A percentile compares a stretch with the other conserved stretches of the same genome.
Conservation (phyloP, 2,888 invertebrate genomes). For the Dryocosmus kuriphilus region DNA sequence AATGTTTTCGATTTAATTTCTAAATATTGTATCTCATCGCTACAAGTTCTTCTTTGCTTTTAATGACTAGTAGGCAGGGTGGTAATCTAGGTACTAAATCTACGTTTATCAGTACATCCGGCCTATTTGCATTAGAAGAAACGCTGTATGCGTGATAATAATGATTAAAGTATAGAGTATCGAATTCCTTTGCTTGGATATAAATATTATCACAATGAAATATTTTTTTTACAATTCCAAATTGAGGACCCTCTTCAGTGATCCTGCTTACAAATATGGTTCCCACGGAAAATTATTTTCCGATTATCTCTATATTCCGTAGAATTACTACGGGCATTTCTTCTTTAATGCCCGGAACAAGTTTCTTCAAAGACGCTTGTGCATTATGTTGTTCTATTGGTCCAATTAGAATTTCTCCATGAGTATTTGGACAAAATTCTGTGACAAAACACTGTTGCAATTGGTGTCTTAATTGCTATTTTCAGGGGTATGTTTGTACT, state of each 20-base stretch:
- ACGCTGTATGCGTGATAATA: slow-evolving; percentile 43
- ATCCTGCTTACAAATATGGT: slow-evolving; percentile 46
- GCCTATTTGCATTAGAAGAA: neutral
- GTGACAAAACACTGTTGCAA: slow-evolving; percentile 43
- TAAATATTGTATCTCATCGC: neutral
- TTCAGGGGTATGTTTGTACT: slow-evolving; percentile 45
- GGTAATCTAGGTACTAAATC: slow-evolving; percentile 40
- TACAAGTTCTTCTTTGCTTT: slow-evolving; percentile 11
- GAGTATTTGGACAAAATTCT: slow-evolving; percentile 29
- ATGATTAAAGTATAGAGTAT: slow-evolving; percentile 41
- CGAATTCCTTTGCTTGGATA: slow-evolving; percentile 37
- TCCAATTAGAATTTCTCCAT: slow-evolving; percentile 33
- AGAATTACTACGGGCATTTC: slow-evolving; percentile 40
- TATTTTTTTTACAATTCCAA: slow-evolving; percentile 48
- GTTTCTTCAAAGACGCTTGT: neutral
- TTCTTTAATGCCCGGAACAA: slow-evolving; percentile 15
- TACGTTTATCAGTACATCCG: slow-evolving; percentile 37
- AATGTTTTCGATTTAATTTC: neutral
- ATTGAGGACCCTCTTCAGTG: slow-evolving; percentile 45
- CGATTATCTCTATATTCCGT: slow-evolving; percentile 46
- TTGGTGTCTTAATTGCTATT: slow-evolving; percentile 46
- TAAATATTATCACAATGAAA: slow-evolving; percentile 45
- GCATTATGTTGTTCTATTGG: slow-evolving; percentile 37
- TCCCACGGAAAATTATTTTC: slow-evolving; percentile 44
- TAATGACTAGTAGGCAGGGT: slow-evolving; percentile 18